Evolutionary conservation across 35 echinoderm and acorn worm genomes (phyloP), one percentile per base, ranked within the genome.

Genomic region (Heliocidaris erythrogramma): DNA sequence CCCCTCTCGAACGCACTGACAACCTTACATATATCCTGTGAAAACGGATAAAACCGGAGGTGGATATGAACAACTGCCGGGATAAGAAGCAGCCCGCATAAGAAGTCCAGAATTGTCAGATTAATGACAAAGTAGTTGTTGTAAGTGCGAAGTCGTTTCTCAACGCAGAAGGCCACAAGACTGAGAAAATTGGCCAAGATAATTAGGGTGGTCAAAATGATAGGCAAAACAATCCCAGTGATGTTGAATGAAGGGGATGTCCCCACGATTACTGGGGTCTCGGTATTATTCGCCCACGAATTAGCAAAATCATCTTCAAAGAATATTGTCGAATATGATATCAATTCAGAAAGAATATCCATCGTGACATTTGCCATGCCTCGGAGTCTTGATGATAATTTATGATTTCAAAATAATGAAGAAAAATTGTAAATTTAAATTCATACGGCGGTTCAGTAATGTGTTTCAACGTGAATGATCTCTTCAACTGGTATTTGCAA

Each of bases 101-200:
- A 61, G 30, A 95, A 24, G 47, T 95, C 94, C 2, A 85, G 47
- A 56, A 95, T 90, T 42, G 53, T 50, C n/a, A 95, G 88, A n/a
- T 95, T 95, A 50, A 95, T 95, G 88, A 95, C 92, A 35, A 95
- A 95, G 50, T 91, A 95, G 88, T 95, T 95, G 50, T 65, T 90
- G 88, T 95, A 95, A 14, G 94, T 95, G 52, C 94, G 94, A 7
- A 95, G 94, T 35, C 85, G 88, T 65, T 95, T 95, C 59, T 95
- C 94, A 18, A 21, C 2, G 56, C 49, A 30, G 60, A 95, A 95
- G 30, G 94, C 91, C 10, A 48, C 31, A n/a, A 89, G 32, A 89
- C 31, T 47, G 9, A 89, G 32, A 48, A 16, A 89, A 31, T 89
- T 89, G 17, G 87, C 87, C 7, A 48, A 13, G 47, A 89, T 89